Base-by-base conservation (phyloP, 2,797 vertebrate species). In the Delichon dasypus region DNA sequence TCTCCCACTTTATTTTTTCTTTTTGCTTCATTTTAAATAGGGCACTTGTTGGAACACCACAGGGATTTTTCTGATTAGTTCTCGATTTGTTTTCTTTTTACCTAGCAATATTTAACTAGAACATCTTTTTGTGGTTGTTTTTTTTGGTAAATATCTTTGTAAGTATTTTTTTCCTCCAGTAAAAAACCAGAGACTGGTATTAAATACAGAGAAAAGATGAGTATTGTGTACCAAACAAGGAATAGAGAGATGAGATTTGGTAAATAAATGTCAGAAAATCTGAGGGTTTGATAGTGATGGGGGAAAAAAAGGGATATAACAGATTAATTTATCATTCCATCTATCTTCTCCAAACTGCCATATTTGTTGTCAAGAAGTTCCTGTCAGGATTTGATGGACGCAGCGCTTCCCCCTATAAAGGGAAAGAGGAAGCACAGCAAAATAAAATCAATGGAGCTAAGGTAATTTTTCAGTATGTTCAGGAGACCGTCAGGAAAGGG, bases 1-100 rank as follows among this genome's bases (percentile, higher is more conserved):
- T 94, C 83, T 96, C 85, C 94, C 55, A 79, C 70, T 94, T 95
- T 90, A 89, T 88, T 96, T 92, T 76, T 76, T 81, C 70, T 93
- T 88, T 95, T 78, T 93, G 65, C 85, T 94, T 97, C 79, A 38
- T 94, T 95, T 97, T 96, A 96, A 97, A 92, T 44, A 75, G 70
- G 94, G 75, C 57, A 92, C 38, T 96, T 94, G 53, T 64, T 84
- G 57, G 82, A 91, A 93, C 61, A 92, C 71, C 79, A 76, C 40
- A 62, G 89, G 83, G 62, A 88, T 92, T 92, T 90, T 89, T 71
- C 80, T 32, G 32, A 93, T 90, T 79, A 58, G 87, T 61, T 92
- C 38, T 85, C 88, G 44, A 65, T 78, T 95, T 85, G 84, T 72
- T 97, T 84, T 76, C 66, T 80, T 97, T 94, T 94, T 73, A 94